Evolutionary conservation across 2,797 vertebrate genomes (phyloP).

Genomic region (Lagorchestes hirsutus): DNA sequence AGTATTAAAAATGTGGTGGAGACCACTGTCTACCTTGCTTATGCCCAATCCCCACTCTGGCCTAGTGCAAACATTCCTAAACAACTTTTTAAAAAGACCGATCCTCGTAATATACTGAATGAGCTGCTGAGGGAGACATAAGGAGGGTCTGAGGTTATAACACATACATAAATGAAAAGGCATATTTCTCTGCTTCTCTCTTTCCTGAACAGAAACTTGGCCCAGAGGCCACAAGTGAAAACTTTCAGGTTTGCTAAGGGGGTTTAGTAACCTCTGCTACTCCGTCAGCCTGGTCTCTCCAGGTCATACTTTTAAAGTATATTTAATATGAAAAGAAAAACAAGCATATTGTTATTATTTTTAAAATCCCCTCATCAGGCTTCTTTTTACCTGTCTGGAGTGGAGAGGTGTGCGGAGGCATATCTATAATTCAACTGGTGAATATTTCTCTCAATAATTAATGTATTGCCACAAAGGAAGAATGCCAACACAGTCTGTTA

Average conservation of each 20-base stretch:
- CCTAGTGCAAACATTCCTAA: background rate
- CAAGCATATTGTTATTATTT: background rate
- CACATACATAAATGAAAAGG: background rate
- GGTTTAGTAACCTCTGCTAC: background rate
- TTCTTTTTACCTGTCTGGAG: background rate
- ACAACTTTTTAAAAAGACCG: background rate
- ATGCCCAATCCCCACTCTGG: background rate
- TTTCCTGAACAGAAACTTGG: background rate
- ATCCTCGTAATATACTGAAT: background rate
- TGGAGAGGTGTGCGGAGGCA: background rate
- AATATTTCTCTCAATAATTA: constrained; percentile 64
- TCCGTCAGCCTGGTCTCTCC: background rate
- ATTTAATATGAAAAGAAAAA: background rate
- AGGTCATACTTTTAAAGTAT: background rate
- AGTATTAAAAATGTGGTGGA: background rate
- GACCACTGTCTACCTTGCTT: background rate
- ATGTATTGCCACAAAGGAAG: constrained; percentile 53
- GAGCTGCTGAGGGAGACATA: background rate
- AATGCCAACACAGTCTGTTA: constrained; percentile 61
- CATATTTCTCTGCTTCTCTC: background rate
- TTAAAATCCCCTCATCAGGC: constrained; percentile 14
- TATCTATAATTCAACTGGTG: constrained; percentile 68
- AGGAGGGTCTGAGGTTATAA: background rate
- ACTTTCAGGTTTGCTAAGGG: background rate
- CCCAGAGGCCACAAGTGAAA: background rate